phyloP scores from a whole-genome alignment of 2,888 invertebrate species.

The Marasmarcha lunaedactyla region DNA sequence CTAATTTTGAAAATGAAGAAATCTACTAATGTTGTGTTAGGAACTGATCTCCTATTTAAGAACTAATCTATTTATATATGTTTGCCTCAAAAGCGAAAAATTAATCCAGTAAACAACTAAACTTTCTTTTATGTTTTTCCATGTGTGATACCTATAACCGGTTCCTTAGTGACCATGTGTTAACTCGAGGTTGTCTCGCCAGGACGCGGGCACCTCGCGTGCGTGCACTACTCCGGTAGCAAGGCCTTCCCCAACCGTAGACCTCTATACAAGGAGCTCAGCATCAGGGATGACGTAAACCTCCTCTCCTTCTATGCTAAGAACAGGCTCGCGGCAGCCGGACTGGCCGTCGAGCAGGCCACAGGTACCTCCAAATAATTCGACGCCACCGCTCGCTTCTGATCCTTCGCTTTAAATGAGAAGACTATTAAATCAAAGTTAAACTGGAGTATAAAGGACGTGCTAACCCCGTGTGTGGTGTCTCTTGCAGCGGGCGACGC shows the following conservation, averaged over 20 bases:
- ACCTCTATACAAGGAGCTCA: slow-evolving; percentile 79
- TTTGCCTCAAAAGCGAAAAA: too few relatives aligned
- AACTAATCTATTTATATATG: too few relatives aligned
- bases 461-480: slow-evolving; percentile 69
- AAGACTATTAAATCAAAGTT: slow-evolving; percentile 36
- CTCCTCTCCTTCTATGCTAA: slow-evolving; percentile 89
- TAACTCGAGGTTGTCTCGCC: slow-evolving; percentile 17
- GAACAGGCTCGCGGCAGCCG: slow-evolving; percentile 77
- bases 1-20: too few relatives aligned
- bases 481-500: slow-evolving; percentile 70
- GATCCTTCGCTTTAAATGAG: slow-evolving; percentile 41
- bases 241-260: slow-evolving; percentile 82
- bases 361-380: slow-evolving; percentile 57
- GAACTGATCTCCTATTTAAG: too few relatives aligned
- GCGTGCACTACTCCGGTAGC: slow-evolving; percentile 86
- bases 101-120: too few relatives aligned
- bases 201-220: slow-evolving; percentile 88
- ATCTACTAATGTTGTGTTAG: too few relatives aligned
- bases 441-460: slow-evolving; percentile 40
- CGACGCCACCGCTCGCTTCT: slow-evolving; percentile 51
- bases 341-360: slow-evolving; percentile 54
- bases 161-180: too few relatives aligned
- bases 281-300: slow-evolving; percentile 87
- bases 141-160: too few relatives aligned
- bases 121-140: too few relatives aligned